Evolutionary conservation across 1,140 invertebrate genomes (phyloP).

Genomic region (Acromyrmex charruanus): DNA sequence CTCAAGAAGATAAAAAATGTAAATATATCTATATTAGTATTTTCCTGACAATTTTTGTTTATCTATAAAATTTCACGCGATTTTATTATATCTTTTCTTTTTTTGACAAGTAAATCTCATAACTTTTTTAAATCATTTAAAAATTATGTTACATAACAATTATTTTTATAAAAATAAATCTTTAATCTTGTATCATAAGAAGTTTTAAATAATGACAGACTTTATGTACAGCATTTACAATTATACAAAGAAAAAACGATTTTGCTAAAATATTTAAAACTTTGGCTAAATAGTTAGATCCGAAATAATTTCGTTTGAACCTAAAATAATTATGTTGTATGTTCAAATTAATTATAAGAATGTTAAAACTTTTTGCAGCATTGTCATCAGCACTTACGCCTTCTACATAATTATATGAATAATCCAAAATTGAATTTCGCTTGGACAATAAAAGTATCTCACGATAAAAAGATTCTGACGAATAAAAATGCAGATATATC

Average conservation of each 20-base stretch:
- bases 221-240: neutral
- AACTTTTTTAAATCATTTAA: neutral
- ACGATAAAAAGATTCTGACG: too few relatives aligned
- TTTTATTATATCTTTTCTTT: neutral
- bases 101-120: neutral
- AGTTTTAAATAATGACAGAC: neutral
- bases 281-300: too few relatives aligned
- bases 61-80: slow-evolving; percentile 4
- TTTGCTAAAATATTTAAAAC: too few relatives aligned
- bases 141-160: neutral
- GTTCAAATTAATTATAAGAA: too few relatives aligned
- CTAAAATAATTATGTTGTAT: too few relatives aligned
- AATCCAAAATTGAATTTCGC: too few relatives aligned
- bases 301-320: too few relatives aligned
- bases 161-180: neutral
- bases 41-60: neutral
- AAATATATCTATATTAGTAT: neutral
- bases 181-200: neutral
- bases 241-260: neutral
- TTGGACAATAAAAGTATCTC: too few relatives aligned
- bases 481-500: too few relatives aligned
- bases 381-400: too few relatives aligned
- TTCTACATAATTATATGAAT: too few relatives aligned
- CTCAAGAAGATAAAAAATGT: slow-evolving; percentile 23
- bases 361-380: too few relatives aligned